Evolutionary conservation across 2,888 invertebrate genomes (phyloP).

Genomic region (Platycnemis pennipes): DNA sequence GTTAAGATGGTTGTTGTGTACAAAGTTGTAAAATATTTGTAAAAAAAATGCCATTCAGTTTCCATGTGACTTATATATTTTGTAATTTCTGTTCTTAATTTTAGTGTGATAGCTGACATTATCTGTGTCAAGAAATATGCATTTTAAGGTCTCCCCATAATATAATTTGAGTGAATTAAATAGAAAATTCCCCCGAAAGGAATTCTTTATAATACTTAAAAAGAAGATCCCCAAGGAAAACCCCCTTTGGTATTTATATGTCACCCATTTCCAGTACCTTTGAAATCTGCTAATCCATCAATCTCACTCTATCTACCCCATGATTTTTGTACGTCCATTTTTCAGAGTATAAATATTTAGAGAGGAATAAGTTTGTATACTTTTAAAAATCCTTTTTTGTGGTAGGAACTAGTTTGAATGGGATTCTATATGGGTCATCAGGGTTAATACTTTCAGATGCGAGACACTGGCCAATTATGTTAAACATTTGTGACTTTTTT

Average conservation of each 20-base stretch:
- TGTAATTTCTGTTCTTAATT: constrained; percentile 65
- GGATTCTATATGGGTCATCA: constrained; percentile 63
- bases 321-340: constrained; percentile 66
- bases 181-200: constrained; percentile 41
- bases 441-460: constrained; percentile 46
- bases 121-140: constrained; percentile 55
- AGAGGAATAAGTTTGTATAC: constrained; percentile 67
- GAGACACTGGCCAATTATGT: constrained; percentile 5
- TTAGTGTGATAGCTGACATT: constrained; percentile 56
- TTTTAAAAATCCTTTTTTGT: constrained; percentile 65
- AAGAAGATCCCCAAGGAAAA: constrained; percentile 13
- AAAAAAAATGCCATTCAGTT: constrained; percentile 68
- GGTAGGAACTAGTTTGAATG: constrained; percentile 55
- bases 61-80: constrained; percentile 69
- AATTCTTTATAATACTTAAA: constrained; percentile 57
- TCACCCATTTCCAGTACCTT: constrained; percentile 61
- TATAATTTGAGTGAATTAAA: constrained; percentile 40
- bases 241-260: constrained; percentile 60
- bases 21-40: constrained; percentile 69
- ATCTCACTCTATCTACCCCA: constrained; percentile 49
- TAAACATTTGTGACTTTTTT: constrained; percentile 8
- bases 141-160: constrained; percentile 61
- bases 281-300: constrained; percentile 56
- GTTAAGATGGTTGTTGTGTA: constrained; percentile 68
- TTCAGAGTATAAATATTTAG: constrained; percentile 67